phyloP scores from a whole-genome alignment of 53 echinoderm and acorn worm species.

The Antedon mediterranea region DNA sequence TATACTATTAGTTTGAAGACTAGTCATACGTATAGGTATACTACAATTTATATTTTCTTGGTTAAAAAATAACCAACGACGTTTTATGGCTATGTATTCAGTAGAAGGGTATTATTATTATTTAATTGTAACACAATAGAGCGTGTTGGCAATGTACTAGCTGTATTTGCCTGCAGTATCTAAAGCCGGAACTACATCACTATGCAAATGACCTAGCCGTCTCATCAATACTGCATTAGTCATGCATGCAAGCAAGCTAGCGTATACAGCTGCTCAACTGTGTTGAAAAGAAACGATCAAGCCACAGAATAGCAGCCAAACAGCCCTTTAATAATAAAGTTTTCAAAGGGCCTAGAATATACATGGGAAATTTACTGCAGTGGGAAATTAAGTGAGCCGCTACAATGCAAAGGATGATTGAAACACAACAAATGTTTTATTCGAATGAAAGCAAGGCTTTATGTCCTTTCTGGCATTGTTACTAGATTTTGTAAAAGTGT shows the following conservation, averaged over 20 bases:
- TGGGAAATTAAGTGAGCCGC: not conserved
- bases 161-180: not conserved
- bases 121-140: not conserved
- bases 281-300: not conserved
- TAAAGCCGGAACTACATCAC: conserved; percentile 98
- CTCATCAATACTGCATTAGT: conserved; percentile 98
- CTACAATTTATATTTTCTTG: not conserved
- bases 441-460: not conserved
- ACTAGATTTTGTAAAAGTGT: not conserved
- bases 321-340: not conserved
- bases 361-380: not conserved
- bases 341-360: not conserved
- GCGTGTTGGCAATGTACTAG: not conserved
- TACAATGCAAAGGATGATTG: not conserved
- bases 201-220: conserved; percentile 91
- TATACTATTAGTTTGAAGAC: no score
- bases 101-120: not conserved
- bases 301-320: not conserved
- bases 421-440: not conserved
- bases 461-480: not conserved
- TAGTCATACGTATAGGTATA: no score
- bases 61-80: not conserved
- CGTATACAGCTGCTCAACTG: not conserved
- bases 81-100: not conserved
- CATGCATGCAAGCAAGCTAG: conserved; percentile 38